Base-by-base conservation (phyloP, 1,140 invertebrate genomes). In the Leucophenga varia region DNA sequence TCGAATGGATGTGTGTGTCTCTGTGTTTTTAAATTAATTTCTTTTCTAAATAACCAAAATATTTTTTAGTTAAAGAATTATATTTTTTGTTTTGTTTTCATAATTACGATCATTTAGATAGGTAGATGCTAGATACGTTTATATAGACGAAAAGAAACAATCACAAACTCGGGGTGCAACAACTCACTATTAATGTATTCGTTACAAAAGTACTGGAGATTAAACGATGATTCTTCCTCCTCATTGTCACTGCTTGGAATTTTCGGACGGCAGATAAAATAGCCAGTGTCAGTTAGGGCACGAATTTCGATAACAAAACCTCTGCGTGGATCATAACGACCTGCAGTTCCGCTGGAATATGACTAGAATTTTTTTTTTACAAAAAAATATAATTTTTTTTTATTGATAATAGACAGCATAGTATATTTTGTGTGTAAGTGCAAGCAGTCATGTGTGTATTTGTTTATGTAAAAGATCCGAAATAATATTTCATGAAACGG, bases 261-360 rank as follows among this genome's bases (percentile, higher is more conserved):
- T 52, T 60, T 54, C 57, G 81, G 80, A 25, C 47, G 54, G 68
- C 83, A 86, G 44, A 50, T 63, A 60, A 76, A 79, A 20, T 43
- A 58, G 55, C 57, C 73, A 42, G 67, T 70, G 61, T 79, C 69
- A 38, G 59, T 71, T 4, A 82, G 41, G 42, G 64, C 61, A 35
- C 78, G 55, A 40, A 76, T 76, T 64, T 69, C 67, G 56, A 84
- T 58, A 37, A 68, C 77, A 64, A 82, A 84, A 57, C 84, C 84
- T 57, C 80, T 56, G 72, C 79, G 82, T 14, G 83, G 81, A 76
- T 82, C 76, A 68, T 79, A 84, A n/a, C 65, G 72, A 55, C 53
- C 58, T 39, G 51, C 31, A 25, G 40, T 53, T 17, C 56, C 61
- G 50, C 71, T 73, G 63, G 57, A 57, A 64, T 43, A 55, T 25